Evolutionary conservation across 2,113 vertebrate species (phyloP).

Genomic region (Mola mola): DNA sequence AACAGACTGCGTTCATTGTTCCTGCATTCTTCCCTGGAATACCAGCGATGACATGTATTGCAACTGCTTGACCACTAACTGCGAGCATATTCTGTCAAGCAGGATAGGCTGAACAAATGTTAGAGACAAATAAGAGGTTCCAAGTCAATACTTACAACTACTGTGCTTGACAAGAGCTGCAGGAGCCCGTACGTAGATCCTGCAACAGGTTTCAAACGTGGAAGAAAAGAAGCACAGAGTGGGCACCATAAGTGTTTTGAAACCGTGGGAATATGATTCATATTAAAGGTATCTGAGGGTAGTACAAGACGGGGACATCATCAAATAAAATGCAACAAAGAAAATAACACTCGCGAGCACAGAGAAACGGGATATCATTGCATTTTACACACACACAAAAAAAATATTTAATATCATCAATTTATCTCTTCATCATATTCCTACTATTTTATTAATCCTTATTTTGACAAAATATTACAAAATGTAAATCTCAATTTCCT

Average conservation of each 20-base stretch:
- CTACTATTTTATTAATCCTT: not conserved
- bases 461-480: not conserved
- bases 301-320: not conserved
- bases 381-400: not conserved
- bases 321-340: not conserved
- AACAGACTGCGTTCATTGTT: conserved; percentile 62
- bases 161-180: conserved; percentile 94
- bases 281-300: not conserved
- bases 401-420: no score
- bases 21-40: conserved; percentile 53
- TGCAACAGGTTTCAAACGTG: conserved; percentile 64
- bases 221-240: not conserved
- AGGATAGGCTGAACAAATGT: not conserved
- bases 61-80: conserved; percentile 23
- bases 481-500: not conserved
- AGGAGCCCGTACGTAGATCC: conserved; percentile 93
- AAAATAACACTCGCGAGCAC: not conserved
- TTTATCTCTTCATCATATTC: not conserved
- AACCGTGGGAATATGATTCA: no score
- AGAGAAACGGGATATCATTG: not conserved
- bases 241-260: not conserved
- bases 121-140: conserved; percentile 7
- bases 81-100: conserved; percentile 14
- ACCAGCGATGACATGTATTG: conserved; percentile 44
- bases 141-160: conserved; percentile 88